Percentiles rank a stretch among this genome's conserved stretches.
phyloP scores from a whole-genome alignment of 2,113 vertebrate species.

The Coturnix japonica region DNA sequence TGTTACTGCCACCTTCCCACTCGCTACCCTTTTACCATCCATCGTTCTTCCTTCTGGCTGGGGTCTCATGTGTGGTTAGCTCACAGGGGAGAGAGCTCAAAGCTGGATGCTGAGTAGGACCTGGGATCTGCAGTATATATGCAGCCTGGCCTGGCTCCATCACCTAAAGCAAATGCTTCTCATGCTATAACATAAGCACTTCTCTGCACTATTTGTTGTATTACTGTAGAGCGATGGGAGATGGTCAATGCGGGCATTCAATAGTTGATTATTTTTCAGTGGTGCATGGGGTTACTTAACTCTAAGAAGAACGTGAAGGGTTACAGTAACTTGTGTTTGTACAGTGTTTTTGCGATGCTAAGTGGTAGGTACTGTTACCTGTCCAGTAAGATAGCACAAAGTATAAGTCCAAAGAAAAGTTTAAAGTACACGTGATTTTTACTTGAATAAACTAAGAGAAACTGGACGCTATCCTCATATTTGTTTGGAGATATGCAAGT shows the following conservation, averaged over 20 bases:
- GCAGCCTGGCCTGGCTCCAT: not conserved
- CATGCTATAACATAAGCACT: not conserved
- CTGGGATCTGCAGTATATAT: not conserved
- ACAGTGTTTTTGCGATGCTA: not conserved
- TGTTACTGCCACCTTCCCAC: not conserved
- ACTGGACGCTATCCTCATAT: not conserved
- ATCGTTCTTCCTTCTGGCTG: not conserved
- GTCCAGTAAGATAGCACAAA: not conserved
- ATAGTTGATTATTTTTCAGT: not conserved
- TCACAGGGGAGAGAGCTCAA: not conserved
- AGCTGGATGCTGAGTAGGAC: not conserved
- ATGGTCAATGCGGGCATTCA: not conserved
- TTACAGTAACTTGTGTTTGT: not conserved
- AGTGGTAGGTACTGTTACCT: not conserved
- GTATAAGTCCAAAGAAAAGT: not conserved
- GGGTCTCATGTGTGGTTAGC: not conserved
- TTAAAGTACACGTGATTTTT: not conserved
- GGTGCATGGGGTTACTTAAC: not conserved
- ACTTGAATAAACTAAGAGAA: constrained; percentile 9
- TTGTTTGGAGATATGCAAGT: not conserved
- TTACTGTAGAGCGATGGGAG: not conserved
- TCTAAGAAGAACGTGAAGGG: not conserved
- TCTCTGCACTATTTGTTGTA: not conserved
- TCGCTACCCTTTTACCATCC: not conserved
- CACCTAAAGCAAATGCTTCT: not conserved